Conservation (phyloP, 2,113 vertebrate species). For the Sander vitreus region DNA sequence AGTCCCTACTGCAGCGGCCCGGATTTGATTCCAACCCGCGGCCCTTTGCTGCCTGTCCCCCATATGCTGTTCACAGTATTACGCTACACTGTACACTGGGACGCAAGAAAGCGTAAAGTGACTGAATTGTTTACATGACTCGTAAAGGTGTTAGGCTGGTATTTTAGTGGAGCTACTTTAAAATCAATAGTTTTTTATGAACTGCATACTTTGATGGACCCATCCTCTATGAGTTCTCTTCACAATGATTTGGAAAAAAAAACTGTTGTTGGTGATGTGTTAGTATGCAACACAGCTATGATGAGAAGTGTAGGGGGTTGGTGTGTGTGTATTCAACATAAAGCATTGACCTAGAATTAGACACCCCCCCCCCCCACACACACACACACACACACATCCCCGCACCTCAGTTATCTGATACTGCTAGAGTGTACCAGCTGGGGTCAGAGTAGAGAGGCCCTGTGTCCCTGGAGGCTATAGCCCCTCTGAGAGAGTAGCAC, state of each 20-base stretch:
- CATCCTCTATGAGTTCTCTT: background rate
- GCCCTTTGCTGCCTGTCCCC: no score
- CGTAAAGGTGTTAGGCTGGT: background rate
- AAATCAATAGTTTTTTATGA: background rate
- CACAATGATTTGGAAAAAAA: background rate
- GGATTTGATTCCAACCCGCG: no score
- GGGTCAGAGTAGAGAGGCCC: constrained; percentile 58
- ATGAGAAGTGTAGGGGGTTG: background rate
- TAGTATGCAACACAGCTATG: constrained; percentile 10
- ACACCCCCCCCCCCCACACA: constrained; percentile 3
- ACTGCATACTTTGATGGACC: background rate
- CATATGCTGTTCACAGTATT: background rate
- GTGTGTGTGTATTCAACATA: constrained; percentile 22
- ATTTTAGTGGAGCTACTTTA: background rate
- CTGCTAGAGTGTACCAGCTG: constrained; percentile 61
- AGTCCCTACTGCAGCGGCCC: no score
- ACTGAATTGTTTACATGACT: background rate
- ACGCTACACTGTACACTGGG: background rate
- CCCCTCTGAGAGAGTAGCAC: constrained; percentile 27
- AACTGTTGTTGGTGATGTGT: background rate
- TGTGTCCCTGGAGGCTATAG: constrained; percentile 61
- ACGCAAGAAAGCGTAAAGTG: background rate
- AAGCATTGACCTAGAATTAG: constrained; percentile 69
- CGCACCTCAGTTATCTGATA: constrained; percentile 60
- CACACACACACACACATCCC: no score